Conservation (phyloP, 2,888 invertebrate species). For the Acutogordius australiensis region DNA sequence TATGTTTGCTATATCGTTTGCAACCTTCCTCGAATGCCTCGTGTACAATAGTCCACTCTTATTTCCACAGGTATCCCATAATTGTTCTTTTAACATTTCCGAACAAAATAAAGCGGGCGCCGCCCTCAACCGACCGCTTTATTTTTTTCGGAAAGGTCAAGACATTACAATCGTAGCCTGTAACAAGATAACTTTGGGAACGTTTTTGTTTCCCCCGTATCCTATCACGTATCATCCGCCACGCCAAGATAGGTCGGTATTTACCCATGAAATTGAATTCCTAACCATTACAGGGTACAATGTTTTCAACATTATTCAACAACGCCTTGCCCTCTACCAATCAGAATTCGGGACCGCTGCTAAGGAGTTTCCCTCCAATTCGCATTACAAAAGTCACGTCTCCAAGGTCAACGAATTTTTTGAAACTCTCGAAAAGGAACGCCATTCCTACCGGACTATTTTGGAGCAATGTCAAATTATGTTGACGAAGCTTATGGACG, state of each 20-base stretch:
- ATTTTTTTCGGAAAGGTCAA: neutral
- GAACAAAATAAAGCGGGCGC: neutral
- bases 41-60: neutral
- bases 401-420: neutral
- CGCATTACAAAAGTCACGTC: neutral
- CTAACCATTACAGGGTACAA: neutral
- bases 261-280: neutral
- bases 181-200: neutral
- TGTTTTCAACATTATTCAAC: neutral
- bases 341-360: neutral
- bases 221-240: neutral
- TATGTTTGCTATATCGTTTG: neutral
- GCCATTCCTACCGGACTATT: neutral
- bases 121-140: neutral
- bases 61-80: neutral
- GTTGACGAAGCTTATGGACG: neutral
- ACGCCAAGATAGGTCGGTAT: neutral
- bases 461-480: neutral
- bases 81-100: neutral
- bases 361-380: neutral
- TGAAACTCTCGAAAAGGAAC: neutral
- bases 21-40: neutral
- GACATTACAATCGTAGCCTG: neutral
- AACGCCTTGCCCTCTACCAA: neutral
- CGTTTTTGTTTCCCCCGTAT: neutral